A percentile compares a stretch with the other conserved stretches of the same genome.
Conservation (phyloP, 2,797 vertebrate species). For the Limosa lapponica region DNA sequence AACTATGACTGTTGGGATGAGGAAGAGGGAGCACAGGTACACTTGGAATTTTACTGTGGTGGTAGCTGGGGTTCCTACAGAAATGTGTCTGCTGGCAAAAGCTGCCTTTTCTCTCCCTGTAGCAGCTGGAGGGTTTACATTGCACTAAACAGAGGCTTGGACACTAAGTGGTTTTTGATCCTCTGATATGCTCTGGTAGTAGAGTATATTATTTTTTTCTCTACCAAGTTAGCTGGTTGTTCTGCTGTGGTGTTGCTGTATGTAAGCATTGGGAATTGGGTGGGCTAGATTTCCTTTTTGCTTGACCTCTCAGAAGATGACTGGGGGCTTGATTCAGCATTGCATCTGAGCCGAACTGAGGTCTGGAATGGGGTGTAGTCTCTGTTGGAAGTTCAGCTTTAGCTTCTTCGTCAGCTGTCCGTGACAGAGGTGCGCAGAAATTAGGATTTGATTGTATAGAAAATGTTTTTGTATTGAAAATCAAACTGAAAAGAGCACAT, state of each 20-base stretch:
- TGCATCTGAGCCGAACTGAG: not conserved
- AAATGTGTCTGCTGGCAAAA: not conserved
- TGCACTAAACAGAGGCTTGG: not conserved
- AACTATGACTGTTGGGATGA: not conserved
- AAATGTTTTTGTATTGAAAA: not conserved
- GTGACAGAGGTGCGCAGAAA: not conserved
- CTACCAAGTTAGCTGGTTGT: not conserved
- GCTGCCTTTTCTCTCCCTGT: not conserved
- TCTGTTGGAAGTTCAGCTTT: not conserved
- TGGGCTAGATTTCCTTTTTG: not conserved
- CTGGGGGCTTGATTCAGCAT: not conserved
- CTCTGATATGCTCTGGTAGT: slow-evolving; percentile 3
- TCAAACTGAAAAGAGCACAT: not conserved
- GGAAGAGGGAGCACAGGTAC: not conserved
- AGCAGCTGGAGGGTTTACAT: not conserved
- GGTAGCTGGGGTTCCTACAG: not conserved
- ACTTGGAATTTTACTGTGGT: not conserved
- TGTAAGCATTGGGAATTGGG: not conserved
- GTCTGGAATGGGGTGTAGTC: not conserved
- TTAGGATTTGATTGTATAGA: not conserved
- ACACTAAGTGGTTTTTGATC: slow-evolving; percentile 22
- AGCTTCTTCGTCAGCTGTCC: not conserved
- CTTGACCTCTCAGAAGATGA: not conserved
- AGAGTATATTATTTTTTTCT: not conserved
- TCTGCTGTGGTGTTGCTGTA: not conserved